These are phyloP conservation scores for Cheilosia pagana DNA, from an alignment of 2,888 invertebrate species.

Conservation along the genomic window DNA sequence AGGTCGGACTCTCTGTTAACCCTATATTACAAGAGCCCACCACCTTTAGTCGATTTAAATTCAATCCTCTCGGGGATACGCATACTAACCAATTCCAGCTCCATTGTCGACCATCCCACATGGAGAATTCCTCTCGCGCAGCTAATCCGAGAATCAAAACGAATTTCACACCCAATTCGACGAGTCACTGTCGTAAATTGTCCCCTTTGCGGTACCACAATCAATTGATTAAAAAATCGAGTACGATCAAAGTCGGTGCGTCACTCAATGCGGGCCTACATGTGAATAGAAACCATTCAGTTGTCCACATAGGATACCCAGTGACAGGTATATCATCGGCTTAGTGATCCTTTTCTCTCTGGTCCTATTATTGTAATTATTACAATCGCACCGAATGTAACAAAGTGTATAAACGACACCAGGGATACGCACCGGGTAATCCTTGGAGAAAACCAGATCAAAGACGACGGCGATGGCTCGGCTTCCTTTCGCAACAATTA, in stretches of 20 bases:
- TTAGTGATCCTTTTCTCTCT: conserved; percentile 49
- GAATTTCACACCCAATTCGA: conserved; percentile 68
- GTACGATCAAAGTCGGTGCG: conserved; percentile 68
- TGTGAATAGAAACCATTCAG: conserved; percentile 36
- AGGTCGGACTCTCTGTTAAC: conserved; percentile 12
- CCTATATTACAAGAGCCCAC: conserved; percentile 20
- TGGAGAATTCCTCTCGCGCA: neutral
- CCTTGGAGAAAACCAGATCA: conserved; percentile 58
- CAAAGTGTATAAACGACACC: neutral
- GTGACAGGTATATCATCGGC: conserved; percentile 74
- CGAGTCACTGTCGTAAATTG: conserved; percentile 61
- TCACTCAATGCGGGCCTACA: conserved; percentile 17
- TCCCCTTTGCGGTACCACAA: conserved; percentile 66
- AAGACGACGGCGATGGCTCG: conserved; percentile 27
- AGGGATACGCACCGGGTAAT: conserved; percentile 36
- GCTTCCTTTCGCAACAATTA: conserved; percentile 59
- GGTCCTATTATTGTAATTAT: conserved; percentile 37
- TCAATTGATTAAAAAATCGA: conserved; percentile 63
- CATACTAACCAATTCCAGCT: conserved; percentile 32
- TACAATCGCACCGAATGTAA: conserved; percentile 39
- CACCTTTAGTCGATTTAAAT: neutral
- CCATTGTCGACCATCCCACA: conserved; percentile 27
- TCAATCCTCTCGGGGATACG: neutral
- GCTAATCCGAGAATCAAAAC: conserved; percentile 43
- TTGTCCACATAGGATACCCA: conserved; percentile 37